phyloP scores from a whole-genome alignment of 2,888 invertebrate species.

The Phanerotoma sp. region DNA sequence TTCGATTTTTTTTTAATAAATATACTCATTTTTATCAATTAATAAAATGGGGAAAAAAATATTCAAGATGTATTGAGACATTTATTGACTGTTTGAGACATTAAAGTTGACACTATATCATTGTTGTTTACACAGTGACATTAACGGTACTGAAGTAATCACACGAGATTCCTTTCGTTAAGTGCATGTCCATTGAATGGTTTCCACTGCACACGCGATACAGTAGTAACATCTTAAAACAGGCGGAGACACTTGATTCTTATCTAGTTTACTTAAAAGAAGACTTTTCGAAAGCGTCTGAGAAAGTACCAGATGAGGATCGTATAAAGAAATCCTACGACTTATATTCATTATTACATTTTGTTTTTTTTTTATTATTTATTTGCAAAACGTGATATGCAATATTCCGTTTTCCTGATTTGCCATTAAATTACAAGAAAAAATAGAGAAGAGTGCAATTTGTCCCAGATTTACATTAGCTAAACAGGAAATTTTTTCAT shows the following conservation, averaged over 20 bases:
- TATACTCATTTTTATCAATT: too few relatives aligned
- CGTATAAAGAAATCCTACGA: background rate
- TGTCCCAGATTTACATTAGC: conserved; percentile 6
- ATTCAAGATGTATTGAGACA: too few relatives aligned
- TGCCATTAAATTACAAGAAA: background rate
- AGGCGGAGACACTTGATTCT: background rate
- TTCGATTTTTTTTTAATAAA: too few relatives aligned
- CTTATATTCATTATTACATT: background rate
- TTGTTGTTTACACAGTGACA: too few relatives aligned
- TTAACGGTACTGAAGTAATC: too few relatives aligned
- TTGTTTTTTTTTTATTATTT: background rate
- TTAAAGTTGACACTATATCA: too few relatives aligned
- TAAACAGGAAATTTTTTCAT: background rate
- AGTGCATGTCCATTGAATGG: too few relatives aligned
- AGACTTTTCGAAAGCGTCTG: conserved; percentile 5
- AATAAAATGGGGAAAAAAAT: too few relatives aligned
- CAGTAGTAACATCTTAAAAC: background rate
- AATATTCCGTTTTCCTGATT: background rate
- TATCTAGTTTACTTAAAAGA: background rate
- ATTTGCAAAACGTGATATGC: background rate
- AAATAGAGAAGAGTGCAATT: too few relatives aligned
- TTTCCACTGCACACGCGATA: background rate
- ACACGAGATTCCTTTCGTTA: too few relatives aligned
- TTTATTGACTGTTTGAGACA: too few relatives aligned
- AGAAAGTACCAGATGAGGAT: conserved; percentile 2